Conservation (phyloP, 2,113 vertebrate species). For the Alectura lathami region DNA sequence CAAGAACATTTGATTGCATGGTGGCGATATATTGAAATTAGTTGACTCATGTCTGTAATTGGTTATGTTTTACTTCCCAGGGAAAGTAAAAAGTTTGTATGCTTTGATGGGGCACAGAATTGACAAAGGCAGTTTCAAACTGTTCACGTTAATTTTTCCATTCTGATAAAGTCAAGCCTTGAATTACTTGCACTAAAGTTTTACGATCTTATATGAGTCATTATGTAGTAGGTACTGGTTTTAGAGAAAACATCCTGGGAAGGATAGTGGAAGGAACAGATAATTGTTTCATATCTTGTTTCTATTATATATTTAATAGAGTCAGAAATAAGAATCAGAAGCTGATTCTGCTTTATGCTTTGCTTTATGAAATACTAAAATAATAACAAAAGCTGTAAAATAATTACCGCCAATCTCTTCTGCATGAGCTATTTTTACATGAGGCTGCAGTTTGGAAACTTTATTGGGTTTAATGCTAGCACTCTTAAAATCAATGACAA, state of each 20-base stretch:
- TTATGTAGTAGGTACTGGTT: background rate
- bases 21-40: background rate
- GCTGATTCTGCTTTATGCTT: background rate
- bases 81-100: background rate
- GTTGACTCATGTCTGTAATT: background rate
- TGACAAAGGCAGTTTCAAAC: background rate
- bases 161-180: slow-evolving; percentile 11
- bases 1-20: background rate
- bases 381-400: background rate
- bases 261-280: background rate
- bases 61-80: background rate
- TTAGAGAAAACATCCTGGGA: background rate
- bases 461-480: background rate
- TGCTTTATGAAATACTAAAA: background rate
- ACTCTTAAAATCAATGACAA: background rate
- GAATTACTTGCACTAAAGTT: background rate
- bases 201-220: background rate
- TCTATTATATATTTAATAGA: slow-evolving; percentile 8
- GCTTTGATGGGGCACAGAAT: background rate
- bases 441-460: background rate
- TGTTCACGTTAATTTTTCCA: slow-evolving; percentile 20
- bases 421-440: background rate
- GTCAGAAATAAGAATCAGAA: background rate
- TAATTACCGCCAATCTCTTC: background rate
- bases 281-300: slow-evolving; percentile 7